Base-by-base conservation (phyloP, 1,140 invertebrate species). In the Plutomurus gul region DNA sequence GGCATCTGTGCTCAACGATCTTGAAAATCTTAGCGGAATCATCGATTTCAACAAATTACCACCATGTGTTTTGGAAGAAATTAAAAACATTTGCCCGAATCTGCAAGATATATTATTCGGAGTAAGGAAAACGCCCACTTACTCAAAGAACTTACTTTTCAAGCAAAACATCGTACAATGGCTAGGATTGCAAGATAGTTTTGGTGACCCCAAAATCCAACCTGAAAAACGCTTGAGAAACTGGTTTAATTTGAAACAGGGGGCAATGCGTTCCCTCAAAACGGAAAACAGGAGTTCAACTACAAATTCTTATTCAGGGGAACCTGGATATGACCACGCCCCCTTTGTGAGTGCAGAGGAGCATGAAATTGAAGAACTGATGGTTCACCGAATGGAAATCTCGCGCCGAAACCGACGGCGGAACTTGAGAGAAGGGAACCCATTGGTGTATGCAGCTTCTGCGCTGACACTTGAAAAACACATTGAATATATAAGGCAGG, bases 311-410 rank as follows among this genome's bases (percentile, higher is more conserved):
- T n/a, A n/a, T n/a, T n/a, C n/a, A n/a, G n/a, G n/a, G n/a, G n/a
- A n/a, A n/a, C n/a, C n/a, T n/a, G n/a, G 18, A 3, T 16, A 4
- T 5, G 20, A 3, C 49, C 60, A 11, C 30, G 11, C 4, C 76
- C 16, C 1, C 33, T 13, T 3, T 2, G 46, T 16, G 27, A 27
- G 8, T 0, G 8, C 7, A 25, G 47, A 40, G 39, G 20, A 49
- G 13, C 6, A 56, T 40, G 75, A 77, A n/a, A 49, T 80, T 49
- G 56, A 80, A 4, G 81, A 82, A 37, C 37, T 82, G 10, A 30
- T 72, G 49, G 51, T 36, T 16, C 30, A 78, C 20, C 65, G 80
- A 4, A 33, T 81, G 4, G 75, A 76, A 43, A 74, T 65, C 4
- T 5, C 27, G 20, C 8, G 33, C n/a, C 47, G 27, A 13, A 27